Evolutionary conservation across 2,888 invertebrate species (phyloP).

Genomic region (Trissonchulus sp.): DNA sequence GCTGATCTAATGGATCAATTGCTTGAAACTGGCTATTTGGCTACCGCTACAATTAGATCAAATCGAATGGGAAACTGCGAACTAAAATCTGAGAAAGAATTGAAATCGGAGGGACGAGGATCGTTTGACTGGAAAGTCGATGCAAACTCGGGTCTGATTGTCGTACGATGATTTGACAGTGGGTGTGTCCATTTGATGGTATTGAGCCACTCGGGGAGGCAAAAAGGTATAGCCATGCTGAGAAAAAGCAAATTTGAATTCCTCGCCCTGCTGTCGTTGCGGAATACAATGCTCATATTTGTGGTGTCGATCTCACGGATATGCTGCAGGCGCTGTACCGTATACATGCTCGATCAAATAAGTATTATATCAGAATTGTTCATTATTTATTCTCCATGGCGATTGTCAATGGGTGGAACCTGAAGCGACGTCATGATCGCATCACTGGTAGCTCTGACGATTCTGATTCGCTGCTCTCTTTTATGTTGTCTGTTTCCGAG

Average conservation of each 20-base stretch:
- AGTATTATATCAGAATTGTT: too few relatives aligned
- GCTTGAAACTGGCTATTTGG: background rate
- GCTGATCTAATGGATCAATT: background rate
- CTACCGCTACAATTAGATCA: background rate
- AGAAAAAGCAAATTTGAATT: constrained; percentile 22
- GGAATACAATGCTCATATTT: constrained; percentile 35
- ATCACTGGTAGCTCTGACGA: too few relatives aligned
- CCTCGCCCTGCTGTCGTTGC: constrained; percentile 32
- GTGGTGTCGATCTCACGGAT: constrained; percentile 32
- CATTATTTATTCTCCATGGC: background rate
- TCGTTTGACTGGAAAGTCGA: constrained; percentile 1
- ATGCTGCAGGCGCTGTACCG: constrained; percentile 27
- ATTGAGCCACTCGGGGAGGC: background rate
- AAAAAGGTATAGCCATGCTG: too few relatives aligned
- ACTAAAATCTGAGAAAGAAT: background rate
- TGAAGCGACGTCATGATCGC: too few relatives aligned
- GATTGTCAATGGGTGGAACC: too few relatives aligned
- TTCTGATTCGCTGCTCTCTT: background rate
- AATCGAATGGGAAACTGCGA: background rate
- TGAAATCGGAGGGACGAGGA: background rate
- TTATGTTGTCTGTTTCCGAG: background rate
- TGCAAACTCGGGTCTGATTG: background rate
- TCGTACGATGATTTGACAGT: constrained; percentile 3
- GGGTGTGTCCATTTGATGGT: background rate
- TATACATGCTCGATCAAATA: too few relatives aligned